Conservation (phyloP, 2,113 vertebrate genomes). For the Typhlomys cinereus region DNA sequence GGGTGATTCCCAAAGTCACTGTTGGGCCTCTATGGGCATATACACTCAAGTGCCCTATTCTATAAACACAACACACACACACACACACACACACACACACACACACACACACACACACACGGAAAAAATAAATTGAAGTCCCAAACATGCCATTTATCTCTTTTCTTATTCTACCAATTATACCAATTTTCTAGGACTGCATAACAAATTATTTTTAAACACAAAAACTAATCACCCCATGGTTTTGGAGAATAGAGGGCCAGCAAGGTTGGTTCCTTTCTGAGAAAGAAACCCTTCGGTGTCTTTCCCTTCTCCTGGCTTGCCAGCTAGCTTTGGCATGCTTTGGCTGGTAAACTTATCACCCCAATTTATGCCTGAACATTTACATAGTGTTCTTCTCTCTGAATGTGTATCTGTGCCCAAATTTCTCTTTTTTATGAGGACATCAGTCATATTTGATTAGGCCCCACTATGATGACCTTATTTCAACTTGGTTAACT, state of each 20-base stretch:
- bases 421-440: constrained; percentile 32
- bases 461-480: neutral
- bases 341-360: neutral
- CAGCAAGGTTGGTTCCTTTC: neutral
- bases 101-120: no score
- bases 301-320: neutral
- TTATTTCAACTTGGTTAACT: constrained; percentile 37
- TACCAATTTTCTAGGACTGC: neutral
- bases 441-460: neutral
- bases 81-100: no score
- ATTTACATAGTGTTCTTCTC: neutral
- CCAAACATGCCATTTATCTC: neutral
- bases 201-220: neutral
- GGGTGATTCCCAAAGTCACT: no score
- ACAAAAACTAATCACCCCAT: neutral
- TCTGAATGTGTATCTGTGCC: neutral
- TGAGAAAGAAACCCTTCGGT: neutral
- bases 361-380: neutral
- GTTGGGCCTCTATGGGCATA: no score
- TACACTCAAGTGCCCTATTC: no score
- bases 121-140: neutral
- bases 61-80: no score
- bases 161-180: neutral
- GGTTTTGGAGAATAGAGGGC: neutral
- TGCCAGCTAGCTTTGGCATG: neutral